Percentiles rank a stretch among this genome's conserved stretches.
Conservation (phyloP, 2,888 invertebrate genomes). For the Acleris sparsana region DNA sequence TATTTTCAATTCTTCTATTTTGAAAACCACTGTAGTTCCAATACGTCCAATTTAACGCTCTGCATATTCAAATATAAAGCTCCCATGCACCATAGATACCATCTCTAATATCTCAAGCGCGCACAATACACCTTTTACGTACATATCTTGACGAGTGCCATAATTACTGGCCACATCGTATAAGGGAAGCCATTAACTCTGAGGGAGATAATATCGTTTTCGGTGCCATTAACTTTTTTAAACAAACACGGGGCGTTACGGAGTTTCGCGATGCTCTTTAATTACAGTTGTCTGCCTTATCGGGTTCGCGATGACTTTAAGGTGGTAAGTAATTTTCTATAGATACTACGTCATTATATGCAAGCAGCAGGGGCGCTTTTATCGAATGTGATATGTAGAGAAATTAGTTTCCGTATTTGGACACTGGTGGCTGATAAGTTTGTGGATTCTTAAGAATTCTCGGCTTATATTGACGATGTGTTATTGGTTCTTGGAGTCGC, state of each 20-base stretch:
- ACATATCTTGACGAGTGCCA: constrained; percentile 15
- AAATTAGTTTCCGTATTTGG: no score
- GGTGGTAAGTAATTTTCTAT: constrained; percentile 24
- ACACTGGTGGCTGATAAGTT: no score
- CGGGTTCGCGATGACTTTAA: constrained; percentile 32
- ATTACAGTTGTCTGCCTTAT: constrained; percentile 37
- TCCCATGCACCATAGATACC: background rate
- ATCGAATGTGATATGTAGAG: background rate
- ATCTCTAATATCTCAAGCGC: background rate
- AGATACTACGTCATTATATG: background rate
- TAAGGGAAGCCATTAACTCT: constrained; percentile 34
- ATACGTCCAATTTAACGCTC: no score
- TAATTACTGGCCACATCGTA: constrained; percentile 32
- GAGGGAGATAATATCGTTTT: constrained; percentile 37
- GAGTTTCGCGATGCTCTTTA: constrained; percentile 34
- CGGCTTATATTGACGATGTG: no score
- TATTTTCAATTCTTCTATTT: no score
- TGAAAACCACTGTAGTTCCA: no score
- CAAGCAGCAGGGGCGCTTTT: background rate
- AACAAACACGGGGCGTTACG: constrained; percentile 40
- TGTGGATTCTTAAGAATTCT: no score
- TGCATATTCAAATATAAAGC: no score
- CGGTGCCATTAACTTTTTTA: constrained; percentile 37
- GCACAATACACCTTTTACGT: background rate
- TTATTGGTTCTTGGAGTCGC: no score